Base-by-base conservation (phyloP, 2,888 invertebrate species). In the Euspilapteryx auroguttella region DNA sequence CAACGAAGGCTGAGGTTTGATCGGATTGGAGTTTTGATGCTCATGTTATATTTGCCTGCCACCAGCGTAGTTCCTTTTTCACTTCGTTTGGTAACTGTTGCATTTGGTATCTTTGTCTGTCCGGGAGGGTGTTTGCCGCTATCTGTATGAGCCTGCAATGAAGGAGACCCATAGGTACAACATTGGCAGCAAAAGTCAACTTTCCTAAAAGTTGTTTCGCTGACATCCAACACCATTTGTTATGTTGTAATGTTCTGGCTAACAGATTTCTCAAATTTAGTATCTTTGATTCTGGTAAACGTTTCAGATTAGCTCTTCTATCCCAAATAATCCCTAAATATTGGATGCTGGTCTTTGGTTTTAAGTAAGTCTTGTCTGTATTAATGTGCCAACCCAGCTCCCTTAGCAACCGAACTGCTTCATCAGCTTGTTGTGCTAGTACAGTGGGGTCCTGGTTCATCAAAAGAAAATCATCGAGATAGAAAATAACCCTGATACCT, bases 391-490 rank as follows among this genome's bases (percentile, higher is more conserved):
- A 17, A 5, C 17, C 17, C 8, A 17, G 17, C 5, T 17, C 5
- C 5, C 8, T 8, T 6, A 17, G 17, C 5, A 17, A 17, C 5
- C 8, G 5, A 5, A 17, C 8, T 17, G 17, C 8, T 8, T 8
- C 5, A 5, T 6, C 5, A 17, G 17, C 17, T 17, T 17, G 17
- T 17, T 8, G 17, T 8, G 17, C 8, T 6, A 17, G 17, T 17
- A 8, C 17, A 8, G 8, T 5, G 5, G 17, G 26, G 23, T 34
- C 17, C 13, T 35, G 34, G 21, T 23, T 15, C 9, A 27, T 32
- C 9, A 34, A 13, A 2, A 39, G 24, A 23, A 35, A 37, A 22
- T 39, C 39, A 32, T 37, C 36, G n/a, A 37, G 24, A 20, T 39
- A 37, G 10, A 37, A 35, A 3, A 37, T 24, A 14, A 34, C 12